Base-by-base conservation (phyloP, 2,113 vertebrate species). In the Tragelaphus buxtoni region DNA sequence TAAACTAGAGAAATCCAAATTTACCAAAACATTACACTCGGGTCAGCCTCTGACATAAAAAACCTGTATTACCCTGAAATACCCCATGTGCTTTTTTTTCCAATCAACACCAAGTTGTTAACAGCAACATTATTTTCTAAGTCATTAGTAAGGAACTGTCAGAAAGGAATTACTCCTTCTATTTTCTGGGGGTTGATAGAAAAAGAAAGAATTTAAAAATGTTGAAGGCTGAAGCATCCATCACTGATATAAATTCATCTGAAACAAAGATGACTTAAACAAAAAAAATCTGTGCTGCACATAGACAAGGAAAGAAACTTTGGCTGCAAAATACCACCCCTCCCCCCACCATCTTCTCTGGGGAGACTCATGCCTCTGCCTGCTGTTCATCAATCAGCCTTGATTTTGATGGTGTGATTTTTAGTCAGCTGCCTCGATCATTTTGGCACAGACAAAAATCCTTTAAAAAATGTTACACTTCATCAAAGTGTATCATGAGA, bases 381-480 rank as follows among this genome's bases (percentile, higher is more conserved):
- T 98, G 98, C 98, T 98, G 98, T 98, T 99, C 98, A 98, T 99
- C 98, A 98, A 98, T 99, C 98, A 98, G 98, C 96, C 97, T 98
- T 98, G 98, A 98, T 99, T 99, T 98, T 98, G 99, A 99, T 99
- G 98, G 98, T 98, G 97, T 96, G 98, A 98, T 98, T 99, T 99
- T 98, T 98, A 99, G 98, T 98, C 98, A 99, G 99, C 99, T 99
- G 99, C 98, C 98, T 99, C 98, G 97, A 99, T 99, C 98, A 97
- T 98, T 99, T 98, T 99, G 99, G 99, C 98, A 98, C 98, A 98
- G 98, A 99, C 98, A 99, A 99, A 99, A 99, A 99, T 98, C 98
- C 98, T 98, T 98, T 98, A 98, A 99, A 99, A 99, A 99, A 99
- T 99, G 99, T 99, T 99, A 99, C 98, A 99, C 99, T 99, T 99